Conservation (phyloP, 2,113 vertebrate species). For the Pygoscelis adeliae region DNA sequence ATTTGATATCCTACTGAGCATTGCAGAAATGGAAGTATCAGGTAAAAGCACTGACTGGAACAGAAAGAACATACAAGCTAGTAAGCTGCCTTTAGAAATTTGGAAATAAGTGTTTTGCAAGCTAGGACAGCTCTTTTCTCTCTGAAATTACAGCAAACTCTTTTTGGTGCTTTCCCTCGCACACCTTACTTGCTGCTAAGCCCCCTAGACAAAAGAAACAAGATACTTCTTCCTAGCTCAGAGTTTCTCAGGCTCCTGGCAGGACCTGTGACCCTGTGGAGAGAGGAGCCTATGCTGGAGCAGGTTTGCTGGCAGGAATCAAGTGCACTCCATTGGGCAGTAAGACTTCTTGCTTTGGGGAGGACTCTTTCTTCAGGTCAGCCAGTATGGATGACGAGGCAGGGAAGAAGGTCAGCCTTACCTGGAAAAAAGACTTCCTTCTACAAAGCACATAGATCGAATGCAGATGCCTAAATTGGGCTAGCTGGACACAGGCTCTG, state of each 20-base stretch:
- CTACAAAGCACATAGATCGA: neutral
- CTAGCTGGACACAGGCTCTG: neutral
- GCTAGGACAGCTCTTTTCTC: neutral
- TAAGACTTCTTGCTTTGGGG: neutral
- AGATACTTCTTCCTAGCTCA: neutral
- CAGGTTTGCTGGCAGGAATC: neutral
- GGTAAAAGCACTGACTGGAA: neutral
- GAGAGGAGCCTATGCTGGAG: neutral
- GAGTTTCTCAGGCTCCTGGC: neutral
- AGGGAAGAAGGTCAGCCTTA: neutral
- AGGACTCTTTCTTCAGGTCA: neutral
- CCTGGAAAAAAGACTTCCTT: neutral
- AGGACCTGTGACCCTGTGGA: neutral
- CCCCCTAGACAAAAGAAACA: neutral
- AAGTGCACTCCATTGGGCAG: neutral
- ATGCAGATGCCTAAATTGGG: neutral
- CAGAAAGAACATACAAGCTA: neutral
- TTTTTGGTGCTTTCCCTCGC: neutral
- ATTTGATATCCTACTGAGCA: neutral
- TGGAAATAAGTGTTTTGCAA: neutral
- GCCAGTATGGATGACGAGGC: neutral
- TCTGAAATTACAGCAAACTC: neutral
- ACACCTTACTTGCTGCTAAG: neutral
- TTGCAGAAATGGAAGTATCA: neutral
- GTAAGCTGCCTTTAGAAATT: neutral